Evolutionary conservation across 2,797 vertebrate species (phyloP).

Genomic region (Rhynchonycteris naso): DNA sequence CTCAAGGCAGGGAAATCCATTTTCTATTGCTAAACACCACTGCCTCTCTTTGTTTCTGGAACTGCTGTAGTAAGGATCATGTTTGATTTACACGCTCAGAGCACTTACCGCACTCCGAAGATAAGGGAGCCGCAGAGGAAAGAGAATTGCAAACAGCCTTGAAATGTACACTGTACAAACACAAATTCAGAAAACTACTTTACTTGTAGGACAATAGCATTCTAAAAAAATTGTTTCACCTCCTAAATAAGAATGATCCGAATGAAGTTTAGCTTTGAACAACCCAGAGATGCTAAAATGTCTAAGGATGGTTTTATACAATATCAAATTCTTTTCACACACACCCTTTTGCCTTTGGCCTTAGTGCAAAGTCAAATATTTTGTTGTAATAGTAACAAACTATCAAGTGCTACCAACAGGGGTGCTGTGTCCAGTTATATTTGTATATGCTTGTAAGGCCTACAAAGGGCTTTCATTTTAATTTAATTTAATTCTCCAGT

Average conservation of each 20-base stretch:
- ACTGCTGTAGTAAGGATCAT: not conserved
- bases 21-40: constrained; percentile 61
- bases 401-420: not conserved
- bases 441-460: not conserved
- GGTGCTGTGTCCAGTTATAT: not conserved
- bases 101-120: not conserved
- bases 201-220: not conserved
- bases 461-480: not conserved
- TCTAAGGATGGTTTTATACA: not conserved
- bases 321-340: not conserved
- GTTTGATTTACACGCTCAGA: not conserved
- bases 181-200: not conserved
- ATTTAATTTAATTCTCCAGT: not conserved
- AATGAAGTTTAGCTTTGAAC: not conserved
- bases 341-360: not conserved
- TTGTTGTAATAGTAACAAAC: not conserved
- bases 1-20: constrained; percentile 54
- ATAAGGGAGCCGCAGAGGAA: not conserved
- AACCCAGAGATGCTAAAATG: not conserved
- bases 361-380: not conserved
- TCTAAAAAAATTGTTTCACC: not conserved
- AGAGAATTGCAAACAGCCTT: not conserved
- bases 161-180: not conserved
- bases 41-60: not conserved
- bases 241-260: not conserved